Evolutionary conservation across 1,140 invertebrate species (phyloP), one percentile per base, ranked within the genome.

Genomic region (Macrosteles quadrilineatus): DNA sequence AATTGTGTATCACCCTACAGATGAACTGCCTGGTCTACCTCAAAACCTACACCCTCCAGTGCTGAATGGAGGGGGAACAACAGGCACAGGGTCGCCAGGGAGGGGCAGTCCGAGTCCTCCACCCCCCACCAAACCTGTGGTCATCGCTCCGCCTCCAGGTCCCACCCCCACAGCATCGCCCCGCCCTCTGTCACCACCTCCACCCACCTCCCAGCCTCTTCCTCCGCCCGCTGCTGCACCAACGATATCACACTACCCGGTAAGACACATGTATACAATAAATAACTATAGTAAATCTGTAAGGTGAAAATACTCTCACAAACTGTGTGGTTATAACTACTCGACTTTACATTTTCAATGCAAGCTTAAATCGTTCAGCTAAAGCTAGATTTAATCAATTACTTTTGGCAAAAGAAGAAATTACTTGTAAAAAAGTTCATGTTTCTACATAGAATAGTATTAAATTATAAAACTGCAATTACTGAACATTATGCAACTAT

Each of bases 231-330:
- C 66, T 6, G 65, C 43, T 1, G 65, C 65, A n/a, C 65, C 65
- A 17, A 67, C 65, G 65, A 67, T 67, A 50, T 27, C 71, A 14
- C 65, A 57, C 66, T 66, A 23, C 17, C 55, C 70, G 17, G 62
- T 57, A 71, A 67, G 62, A 4, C n/a, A n/a, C n/a, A n/a, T n/a
- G n/a, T 62, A 25, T 6, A n/a, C n/a, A n/a, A n/a, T n/a, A n/a
- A n/a, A n/a, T n/a, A n/a, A n/a, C n/a, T n/a, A n/a, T n/a, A n/a
- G n/a, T n/a, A n/a, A n/a, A n/a, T n/a, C n/a, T n/a, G n/a, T n/a
- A n/a, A n/a, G n/a, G n/a, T n/a, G n/a, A n/a, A n/a, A n/a, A n/a
- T n/a, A n/a, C n/a, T n/a, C n/a, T n/a, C n/a, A n/a, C n/a, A n/a
- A n/a, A n/a, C n/a, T n/a, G n/a, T n/a, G n/a, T n/a, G n/a, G n/a